A percentile compares a stretch with the other conserved stretches of the same genome.
Evolutionary conservation across 2,888 invertebrate genomes (phyloP).

Genomic region (Saturnia pavonia): DNA sequence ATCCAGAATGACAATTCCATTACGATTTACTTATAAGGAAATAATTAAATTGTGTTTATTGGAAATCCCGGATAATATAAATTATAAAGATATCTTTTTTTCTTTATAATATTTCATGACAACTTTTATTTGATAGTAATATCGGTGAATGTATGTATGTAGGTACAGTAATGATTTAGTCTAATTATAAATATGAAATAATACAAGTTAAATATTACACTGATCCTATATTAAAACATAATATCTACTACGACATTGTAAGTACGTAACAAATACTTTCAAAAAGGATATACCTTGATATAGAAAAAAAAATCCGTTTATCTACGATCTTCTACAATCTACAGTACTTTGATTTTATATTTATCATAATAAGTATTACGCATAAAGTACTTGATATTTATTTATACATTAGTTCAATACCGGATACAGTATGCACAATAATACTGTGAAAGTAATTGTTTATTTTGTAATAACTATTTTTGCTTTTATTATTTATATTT

Average conservation of each 20-base stretch:
- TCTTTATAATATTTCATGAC: no score
- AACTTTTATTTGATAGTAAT: no score
- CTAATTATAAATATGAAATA: neutral
- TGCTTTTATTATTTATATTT: no score
- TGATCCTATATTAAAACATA: neutral
- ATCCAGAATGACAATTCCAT: neutral
- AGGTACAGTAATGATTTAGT: neutral
- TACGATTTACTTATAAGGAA: neutral
- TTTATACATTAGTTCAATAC: neutral
- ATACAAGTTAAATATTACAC: neutral
- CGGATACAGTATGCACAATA: neutral
- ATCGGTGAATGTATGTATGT: no score
- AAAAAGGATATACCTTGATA: conserved; percentile 12
- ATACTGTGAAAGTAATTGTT: neutral
- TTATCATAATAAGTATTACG: neutral
- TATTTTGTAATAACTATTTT: no score
- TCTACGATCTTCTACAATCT: neutral
- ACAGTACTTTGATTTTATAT: neutral
- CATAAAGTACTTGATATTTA: neutral
- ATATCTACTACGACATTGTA: neutral
- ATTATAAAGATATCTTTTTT: no score
- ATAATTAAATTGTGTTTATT: neutral
- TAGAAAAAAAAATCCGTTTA: conserved; percentile 1
- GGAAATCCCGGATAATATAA: neutral
- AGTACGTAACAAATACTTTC: neutral